phyloP scores from a whole-genome alignment of 2,888 invertebrate genomes.

The Conistra vaccinii region DNA sequence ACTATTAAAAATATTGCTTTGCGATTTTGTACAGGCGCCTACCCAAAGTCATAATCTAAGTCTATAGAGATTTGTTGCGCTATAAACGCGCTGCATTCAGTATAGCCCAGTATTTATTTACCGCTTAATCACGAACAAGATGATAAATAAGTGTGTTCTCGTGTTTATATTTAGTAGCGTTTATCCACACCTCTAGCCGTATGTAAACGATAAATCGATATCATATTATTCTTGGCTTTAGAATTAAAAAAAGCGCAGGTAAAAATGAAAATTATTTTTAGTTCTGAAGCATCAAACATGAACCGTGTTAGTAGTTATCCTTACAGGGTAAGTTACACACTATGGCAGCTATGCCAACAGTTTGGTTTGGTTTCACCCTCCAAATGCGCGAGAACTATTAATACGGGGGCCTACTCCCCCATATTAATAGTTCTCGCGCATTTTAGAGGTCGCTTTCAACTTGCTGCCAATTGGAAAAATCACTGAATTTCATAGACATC shows the following conservation, averaged over 20 bases:
- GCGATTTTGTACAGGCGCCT: background rate
- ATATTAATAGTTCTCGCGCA: background rate
- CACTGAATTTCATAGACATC: background rate
- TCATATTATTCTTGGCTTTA: constrained; percentile 36
- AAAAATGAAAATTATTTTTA: constrained; percentile 4
- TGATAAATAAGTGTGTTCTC: constrained; percentile 50
- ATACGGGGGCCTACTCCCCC: too few species aligned
- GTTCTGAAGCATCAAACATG: background rate
- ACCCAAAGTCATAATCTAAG: background rate
- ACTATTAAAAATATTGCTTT: background rate
- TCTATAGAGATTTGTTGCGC: background rate
- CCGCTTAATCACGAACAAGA: constrained; percentile 33
- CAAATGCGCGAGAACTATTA: too few species aligned
- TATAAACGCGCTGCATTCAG: background rate
- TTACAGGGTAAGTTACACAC: background rate
- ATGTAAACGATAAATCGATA: constrained; percentile 28
- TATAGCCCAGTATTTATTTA: background rate
- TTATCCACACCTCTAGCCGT: constrained; percentile 16
- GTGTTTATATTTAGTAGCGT: constrained; percentile 48
- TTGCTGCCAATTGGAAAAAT: too few species aligned
- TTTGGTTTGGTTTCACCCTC: background rate
- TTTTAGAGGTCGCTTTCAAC: background rate
- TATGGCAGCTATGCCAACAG: background rate
- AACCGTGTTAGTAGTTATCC: background rate
- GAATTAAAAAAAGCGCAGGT: constrained; percentile 6